phyloP scores from a whole-genome alignment of 1,140 invertebrate genomes.

The Theocolax elegans region DNA sequence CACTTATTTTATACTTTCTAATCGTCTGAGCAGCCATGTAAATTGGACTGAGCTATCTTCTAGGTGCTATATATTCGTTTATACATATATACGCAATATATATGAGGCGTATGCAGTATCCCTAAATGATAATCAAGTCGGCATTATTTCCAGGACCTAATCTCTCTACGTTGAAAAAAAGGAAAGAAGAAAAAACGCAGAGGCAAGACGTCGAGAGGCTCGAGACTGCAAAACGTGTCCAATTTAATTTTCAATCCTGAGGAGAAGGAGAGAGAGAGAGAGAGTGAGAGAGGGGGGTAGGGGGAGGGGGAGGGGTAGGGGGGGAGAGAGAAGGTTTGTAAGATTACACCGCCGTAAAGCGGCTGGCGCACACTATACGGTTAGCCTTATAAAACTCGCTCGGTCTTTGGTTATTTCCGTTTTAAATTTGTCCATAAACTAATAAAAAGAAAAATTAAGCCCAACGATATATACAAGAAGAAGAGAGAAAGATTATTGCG shows the following conservation, averaged over 20 bases:
- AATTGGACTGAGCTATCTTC: too few species aligned
- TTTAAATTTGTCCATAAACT: conserved; percentile 37
- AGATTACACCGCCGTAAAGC: conserved; percentile 29
- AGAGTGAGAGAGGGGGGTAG: too few species aligned
- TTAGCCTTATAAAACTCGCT: conserved; percentile 15
- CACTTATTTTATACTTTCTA: too few species aligned
- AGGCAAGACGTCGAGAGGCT: too few species aligned
- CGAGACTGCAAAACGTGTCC: conserved; percentile 5
- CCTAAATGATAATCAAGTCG: conserved; percentile 30
- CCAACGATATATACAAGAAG: too few species aligned
- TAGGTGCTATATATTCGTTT: too few species aligned
- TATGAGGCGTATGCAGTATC: neutral
- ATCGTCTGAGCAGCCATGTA: too few species aligned
- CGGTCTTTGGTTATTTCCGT: conserved; percentile 13
- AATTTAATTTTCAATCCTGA: conserved; percentile 40
- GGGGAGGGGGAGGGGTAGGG: too few species aligned
- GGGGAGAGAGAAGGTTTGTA: neutral
- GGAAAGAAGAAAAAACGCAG: too few species aligned
- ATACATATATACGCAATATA: too few species aligned
- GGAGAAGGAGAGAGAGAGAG: conserved; percentile 2
- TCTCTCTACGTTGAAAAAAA: too few species aligned
- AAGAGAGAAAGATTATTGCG: conserved; percentile 34
- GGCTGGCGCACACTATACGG: neutral
- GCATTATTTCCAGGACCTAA: conserved; percentile 15
- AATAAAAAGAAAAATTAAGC: conserved; percentile 37